phyloP scores from a whole-genome alignment of 2,797 vertebrate species.

The Salmo trutta region DNA sequence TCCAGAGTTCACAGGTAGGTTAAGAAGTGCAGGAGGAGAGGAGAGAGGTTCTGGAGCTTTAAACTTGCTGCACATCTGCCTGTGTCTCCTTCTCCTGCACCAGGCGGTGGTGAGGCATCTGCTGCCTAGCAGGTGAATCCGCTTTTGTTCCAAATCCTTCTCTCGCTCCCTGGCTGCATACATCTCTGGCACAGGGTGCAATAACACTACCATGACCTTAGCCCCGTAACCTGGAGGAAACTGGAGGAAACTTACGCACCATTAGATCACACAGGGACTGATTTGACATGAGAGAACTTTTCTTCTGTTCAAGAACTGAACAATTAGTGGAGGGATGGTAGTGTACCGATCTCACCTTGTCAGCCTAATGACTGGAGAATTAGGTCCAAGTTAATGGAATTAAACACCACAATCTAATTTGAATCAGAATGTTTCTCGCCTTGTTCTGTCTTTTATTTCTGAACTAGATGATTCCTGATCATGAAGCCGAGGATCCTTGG shows the following conservation, averaged over 20 bases:
- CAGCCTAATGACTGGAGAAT: background rate
- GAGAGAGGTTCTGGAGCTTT: slow-evolving; percentile 12
- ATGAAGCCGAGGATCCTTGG: background rate
- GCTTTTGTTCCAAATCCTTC: slow-evolving; percentile 71
- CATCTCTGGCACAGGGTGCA: slow-evolving; percentile 63
- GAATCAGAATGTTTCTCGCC: background rate
- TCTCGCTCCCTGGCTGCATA: slow-evolving; percentile 61
- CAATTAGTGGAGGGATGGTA: background rate
- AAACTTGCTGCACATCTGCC: slow-evolving; percentile 73
- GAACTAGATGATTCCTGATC: background rate
- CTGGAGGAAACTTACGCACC: slow-evolving; percentile 30
- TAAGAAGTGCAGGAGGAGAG: background rate
- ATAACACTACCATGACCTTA: slow-evolving; percentile 56
- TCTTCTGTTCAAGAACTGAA: too few species aligned
- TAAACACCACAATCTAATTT: background rate
- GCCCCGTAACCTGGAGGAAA: slow-evolving; percentile 26
- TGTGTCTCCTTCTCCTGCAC: slow-evolving; percentile 48
- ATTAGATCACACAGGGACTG: background rate
- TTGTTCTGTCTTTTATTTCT: background rate
- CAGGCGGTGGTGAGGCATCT: slow-evolving; percentile 74
- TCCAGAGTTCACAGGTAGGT: background rate
- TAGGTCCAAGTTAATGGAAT: background rate
- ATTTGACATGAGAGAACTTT: background rate
- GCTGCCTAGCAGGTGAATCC: slow-evolving; percentile 78
- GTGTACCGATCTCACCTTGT: background rate